phyloP scores from a whole-genome alignment of 2,797 vertebrate genomes.

The Sebastes hubbsi region DNA sequence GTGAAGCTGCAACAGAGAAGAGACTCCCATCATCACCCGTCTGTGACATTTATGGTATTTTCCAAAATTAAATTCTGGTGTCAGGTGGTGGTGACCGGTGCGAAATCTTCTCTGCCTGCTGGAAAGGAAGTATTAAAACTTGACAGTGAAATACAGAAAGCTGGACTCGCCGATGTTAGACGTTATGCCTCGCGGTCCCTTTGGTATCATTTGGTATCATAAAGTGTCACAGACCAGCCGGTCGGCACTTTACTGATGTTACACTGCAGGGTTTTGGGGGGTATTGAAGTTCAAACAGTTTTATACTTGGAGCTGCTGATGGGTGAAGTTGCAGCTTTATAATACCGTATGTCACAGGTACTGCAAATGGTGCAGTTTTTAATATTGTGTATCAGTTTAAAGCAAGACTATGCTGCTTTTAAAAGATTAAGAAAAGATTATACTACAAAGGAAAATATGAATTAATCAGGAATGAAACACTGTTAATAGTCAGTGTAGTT shows the following conservation, averaged over 20 bases:
- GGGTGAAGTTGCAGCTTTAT: not conserved
- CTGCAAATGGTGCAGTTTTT: not conserved
- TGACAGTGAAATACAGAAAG: constrained; percentile 7
- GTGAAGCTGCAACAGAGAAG: not conserved
- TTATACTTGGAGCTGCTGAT: not conserved
- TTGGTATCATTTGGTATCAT: constrained; percentile 18
- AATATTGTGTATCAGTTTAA: not conserved
- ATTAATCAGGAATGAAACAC: not conserved
- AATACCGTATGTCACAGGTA: not conserved
- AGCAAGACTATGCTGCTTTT: not conserved
- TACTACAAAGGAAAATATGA: not conserved
- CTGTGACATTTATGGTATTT: constrained; percentile 9
- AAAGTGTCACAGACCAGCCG: constrained; percentile 7
- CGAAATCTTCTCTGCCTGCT: constrained; percentile 17
- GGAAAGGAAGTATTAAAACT: not conserved
- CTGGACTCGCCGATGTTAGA: not conserved
- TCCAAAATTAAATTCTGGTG: constrained; percentile 6
- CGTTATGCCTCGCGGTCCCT: not conserved
- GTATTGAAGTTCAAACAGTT: not conserved
- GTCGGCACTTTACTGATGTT: constrained; percentile 1
- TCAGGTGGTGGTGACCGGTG: constrained; percentile 7
- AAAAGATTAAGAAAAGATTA: not conserved
- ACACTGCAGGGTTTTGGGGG: not conserved
- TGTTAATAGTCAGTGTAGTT: not conserved
- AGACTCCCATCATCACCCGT: constrained; percentile 4